Evolutionary conservation across 2,113 vertebrate genomes (phyloP).

Genomic region (Misgurnus mizolepis): DNA sequence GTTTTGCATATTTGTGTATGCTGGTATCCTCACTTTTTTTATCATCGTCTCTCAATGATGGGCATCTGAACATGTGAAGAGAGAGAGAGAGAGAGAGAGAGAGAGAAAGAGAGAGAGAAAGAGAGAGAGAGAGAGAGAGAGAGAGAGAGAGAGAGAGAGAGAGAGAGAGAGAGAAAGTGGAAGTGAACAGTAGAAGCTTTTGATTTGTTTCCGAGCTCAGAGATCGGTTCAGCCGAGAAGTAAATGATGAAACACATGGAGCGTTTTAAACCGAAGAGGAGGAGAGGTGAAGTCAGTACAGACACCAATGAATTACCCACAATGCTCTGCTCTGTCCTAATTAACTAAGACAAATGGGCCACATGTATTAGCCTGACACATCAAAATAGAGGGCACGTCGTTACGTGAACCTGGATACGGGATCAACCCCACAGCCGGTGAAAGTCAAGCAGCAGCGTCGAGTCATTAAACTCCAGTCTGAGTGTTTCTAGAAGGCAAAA

Average conservation of each 20-base stretch:
- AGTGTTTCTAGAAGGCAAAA: neutral
- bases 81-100: neutral
- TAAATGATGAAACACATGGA: conserved; percentile 26
- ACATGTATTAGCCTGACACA: conserved; percentile 27
- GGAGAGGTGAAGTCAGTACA: conserved; percentile 29
- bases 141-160: neutral
- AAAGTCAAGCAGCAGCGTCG: conserved; percentile 1
- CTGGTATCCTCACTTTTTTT: no score
- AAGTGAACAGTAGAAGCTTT: neutral
- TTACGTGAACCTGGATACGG: neutral
- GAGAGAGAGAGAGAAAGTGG: neutral
- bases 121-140: neutral
- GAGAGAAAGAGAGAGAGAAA: neutral
- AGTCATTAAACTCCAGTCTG: neutral
- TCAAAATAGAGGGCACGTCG: conserved; percentile 22
- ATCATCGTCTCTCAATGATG: no score
- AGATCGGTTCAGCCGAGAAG: conserved; percentile 2
- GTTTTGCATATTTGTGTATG: no score
- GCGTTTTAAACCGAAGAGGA: conserved; percentile 18
- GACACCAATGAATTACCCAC: conserved; percentile 9
- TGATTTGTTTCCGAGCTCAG: conserved; percentile 19
- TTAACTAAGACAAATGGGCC: conserved; percentile 36
- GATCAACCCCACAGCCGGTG: neutral
- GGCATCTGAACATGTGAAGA: no score
- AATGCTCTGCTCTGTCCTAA: conserved; percentile 5